A percentile compares a stretch with the other conserved stretches of the same genome.
phyloP scores from a whole-genome alignment of 2,113 vertebrate species.

The Silurus asotus region DNA sequence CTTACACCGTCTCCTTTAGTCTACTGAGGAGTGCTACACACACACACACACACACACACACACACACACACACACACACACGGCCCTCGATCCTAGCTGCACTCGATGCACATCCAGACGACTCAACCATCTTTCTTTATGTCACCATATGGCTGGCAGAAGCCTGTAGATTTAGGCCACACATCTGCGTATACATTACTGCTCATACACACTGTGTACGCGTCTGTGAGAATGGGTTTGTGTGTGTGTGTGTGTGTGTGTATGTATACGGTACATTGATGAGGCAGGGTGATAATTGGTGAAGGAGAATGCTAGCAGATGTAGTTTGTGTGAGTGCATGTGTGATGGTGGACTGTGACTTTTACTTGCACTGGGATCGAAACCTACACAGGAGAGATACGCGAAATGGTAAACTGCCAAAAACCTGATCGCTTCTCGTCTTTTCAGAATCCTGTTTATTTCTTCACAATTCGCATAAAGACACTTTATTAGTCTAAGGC shows the following conservation, averaged over 20 bases:
- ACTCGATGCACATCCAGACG: slow-evolving; percentile 82
- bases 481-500: not conserved
- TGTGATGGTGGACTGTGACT: slow-evolving; percentile 48
- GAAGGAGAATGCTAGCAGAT: slow-evolving; percentile 74
- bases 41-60: slow-evolving; percentile 64
- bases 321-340: slow-evolving; percentile 53
- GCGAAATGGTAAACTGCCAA: slow-evolving; percentile 39
- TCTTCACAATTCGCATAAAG: not conserved
- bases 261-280: slow-evolving; percentile 34
- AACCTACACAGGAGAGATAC: slow-evolving; percentile 42
- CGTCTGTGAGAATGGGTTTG: slow-evolving; percentile 38
- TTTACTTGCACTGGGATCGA: slow-evolving; percentile 36
- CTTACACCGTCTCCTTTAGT: slow-evolving; percentile 97
- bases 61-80: slow-evolving; percentile 71
- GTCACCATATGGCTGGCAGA: slow-evolving; percentile 98
- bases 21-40: slow-evolving; percentile 71
- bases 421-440: slow-evolving; percentile 20
- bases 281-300: slow-evolving; percentile 73
- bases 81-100: slow-evolving; percentile 79
- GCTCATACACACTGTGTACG: slow-evolving; percentile 65
- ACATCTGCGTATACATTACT: slow-evolving; percentile 98
- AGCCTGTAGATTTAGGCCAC: slow-evolving; percentile 97
- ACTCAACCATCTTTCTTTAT: slow-evolving; percentile 94
- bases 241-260: slow-evolving; percentile 51
- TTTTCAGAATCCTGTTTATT: not conserved